These are phyloP conservation scores for Heterochromis multidens DNA, from an alignment of 2,113 vertebrate genomes.

Conservation along the genomic window DNA sequence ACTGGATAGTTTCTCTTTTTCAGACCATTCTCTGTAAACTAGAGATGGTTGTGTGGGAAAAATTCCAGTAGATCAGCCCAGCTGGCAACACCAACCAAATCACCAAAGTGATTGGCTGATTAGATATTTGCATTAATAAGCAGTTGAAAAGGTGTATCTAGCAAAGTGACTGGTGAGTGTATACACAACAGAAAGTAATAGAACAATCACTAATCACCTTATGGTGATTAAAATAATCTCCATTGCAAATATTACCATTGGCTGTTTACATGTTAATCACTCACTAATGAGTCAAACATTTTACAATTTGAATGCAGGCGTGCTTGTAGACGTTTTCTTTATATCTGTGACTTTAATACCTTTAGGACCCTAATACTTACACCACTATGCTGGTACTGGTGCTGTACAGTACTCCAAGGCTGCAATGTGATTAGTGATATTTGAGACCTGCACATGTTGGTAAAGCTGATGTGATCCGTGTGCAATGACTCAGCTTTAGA, in stretches of 20 bases:
- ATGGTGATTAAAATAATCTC: neutral
- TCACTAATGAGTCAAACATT: neutral
- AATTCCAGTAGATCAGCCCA: neutral
- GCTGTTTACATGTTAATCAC: neutral
- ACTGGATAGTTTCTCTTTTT: too few relatives aligned
- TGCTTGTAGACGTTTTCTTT: neutral
- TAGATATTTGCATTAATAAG: neutral
- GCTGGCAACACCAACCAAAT: neutral
- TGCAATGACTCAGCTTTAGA: neutral
- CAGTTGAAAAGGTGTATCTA: neutral
- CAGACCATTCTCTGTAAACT: neutral
- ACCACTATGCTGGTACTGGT: neutral
- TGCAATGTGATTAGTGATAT: neutral
- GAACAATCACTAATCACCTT: too few relatives aligned
- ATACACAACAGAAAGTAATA: rapidly evolving
- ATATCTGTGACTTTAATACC: neutral
- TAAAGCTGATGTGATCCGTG: neutral
- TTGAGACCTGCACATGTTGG: neutral
- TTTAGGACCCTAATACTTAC: neutral
- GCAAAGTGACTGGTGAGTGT: neutral
- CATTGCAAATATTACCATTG: neutral
- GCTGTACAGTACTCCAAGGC: neutral
- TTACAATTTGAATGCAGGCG: neutral
- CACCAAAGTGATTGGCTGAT: neutral
- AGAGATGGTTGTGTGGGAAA: rapidly evolving